Base-by-base conservation (phyloP, 2,888 invertebrate species). In the Philereme transversata region DNA sequence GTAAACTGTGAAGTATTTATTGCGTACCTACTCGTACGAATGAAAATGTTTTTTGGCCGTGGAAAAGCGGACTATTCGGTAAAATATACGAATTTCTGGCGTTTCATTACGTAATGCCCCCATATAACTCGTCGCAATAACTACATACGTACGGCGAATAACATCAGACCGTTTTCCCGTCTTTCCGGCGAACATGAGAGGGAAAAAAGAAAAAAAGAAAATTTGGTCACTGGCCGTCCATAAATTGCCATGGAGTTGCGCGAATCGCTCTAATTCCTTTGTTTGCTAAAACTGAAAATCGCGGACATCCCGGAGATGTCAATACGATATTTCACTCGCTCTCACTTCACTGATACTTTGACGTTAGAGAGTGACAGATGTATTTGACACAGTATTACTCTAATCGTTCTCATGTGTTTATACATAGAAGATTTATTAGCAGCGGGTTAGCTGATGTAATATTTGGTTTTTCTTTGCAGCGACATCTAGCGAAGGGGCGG, bases 221-320 rank as follows among this genome's bases (percentile, higher is more conserved):
- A 85, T 82, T 86, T 84, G 84, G 84, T 85, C 87, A 85, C 76
- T 76, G 79, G 79, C 82, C 85, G 78, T 81, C 80, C 83, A 87
- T 89, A 89, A 89, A 88, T 89, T 83, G 80, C 76, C 75, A 77
- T 77, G 69, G 78, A 80, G 77, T 79, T 78, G 81, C 82, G 81
- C 80, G 79, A 78, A 82, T 80, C 80, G 85, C 78, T 86, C 88
- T 88, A 88, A 90, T 88, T 87, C 87, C 87, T 90, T 89, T 88
- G 89, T 89, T 88, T 89, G 87, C 83, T 79, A 85, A 86, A 87
- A 86, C 86, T 87, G 84, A 87, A 87, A 87, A 87, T 87, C 75
- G 78, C 75, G 81, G 84, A 82, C 83, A 81, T 82, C 81, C 78
- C 76, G 73, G 74, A 80, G 73, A 74, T 78, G 78, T 77, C 81